Percentiles rank a stretch among this genome's conserved stretches.
These are phyloP conservation scores for Corythornis vintsioides DNA, from an alignment of 2,113 vertebrate species.

Conservation along the genomic window DNA sequence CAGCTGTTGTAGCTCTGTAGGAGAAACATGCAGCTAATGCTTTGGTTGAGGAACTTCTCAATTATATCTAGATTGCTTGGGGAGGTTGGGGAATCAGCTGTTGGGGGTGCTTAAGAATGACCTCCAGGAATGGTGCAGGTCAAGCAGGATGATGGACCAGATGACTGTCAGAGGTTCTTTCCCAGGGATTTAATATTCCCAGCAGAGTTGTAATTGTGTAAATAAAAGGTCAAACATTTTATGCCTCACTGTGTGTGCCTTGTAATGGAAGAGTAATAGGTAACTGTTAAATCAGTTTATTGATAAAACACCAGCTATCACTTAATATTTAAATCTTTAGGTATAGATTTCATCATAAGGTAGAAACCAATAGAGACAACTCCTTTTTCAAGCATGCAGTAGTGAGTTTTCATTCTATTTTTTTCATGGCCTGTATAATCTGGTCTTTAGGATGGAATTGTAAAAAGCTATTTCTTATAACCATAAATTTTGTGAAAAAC, in stretches of 20 bases:
- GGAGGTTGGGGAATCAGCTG: rapidly evolving
- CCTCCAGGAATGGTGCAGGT: background rate
- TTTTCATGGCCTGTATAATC: background rate
- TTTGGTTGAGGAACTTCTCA: conserved; percentile 23
- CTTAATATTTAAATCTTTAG: conserved; percentile 15
- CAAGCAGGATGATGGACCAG: background rate
- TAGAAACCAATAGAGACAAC: background rate
- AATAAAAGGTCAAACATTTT: conserved; percentile 18
- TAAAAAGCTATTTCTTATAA: background rate
- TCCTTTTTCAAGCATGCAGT: background rate
- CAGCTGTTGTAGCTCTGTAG: background rate
- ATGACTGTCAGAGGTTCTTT: conserved; percentile 10
- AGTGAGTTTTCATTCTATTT: background rate
- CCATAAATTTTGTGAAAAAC: background rate
- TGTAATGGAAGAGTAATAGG: background rate
- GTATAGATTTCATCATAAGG: background rate
- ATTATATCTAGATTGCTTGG: background rate
- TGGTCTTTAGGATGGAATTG: background rate
- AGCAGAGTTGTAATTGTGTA: background rate
- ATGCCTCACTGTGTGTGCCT: background rate
- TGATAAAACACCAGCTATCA: background rate
- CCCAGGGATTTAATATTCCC: background rate
- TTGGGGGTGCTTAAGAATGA: background rate
- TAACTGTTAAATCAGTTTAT: background rate
- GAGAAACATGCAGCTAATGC: background rate